These are phyloP conservation scores for Rhopalosiphum maidis DNA, from an alignment of 1,140 invertebrate species.

Conservation along the genomic window DNA sequence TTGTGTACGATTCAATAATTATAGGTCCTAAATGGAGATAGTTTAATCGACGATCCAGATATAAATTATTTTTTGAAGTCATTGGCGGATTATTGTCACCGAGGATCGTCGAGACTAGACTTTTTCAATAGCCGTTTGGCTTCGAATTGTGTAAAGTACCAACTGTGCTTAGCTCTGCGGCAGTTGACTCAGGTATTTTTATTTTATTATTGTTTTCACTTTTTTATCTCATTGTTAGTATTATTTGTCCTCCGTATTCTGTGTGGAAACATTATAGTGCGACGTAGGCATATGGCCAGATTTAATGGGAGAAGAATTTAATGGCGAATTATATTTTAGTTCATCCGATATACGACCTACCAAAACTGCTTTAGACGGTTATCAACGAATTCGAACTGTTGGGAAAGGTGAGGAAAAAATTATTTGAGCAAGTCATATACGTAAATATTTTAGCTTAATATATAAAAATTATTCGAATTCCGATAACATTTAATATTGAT, in stretches of 20 bases:
- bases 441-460: not conserved
- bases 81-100: conserved; percentile 32
- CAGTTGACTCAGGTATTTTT: conserved; percentile 27
- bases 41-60: conserved; percentile 37
- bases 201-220: not conserved
- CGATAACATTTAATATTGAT: not conserved
- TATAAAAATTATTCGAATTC: not conserved
- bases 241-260: not conserved
- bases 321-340: conserved; percentile 52
- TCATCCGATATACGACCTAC: conserved; percentile 17
- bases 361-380: conserved; percentile 62
- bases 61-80: conserved; percentile 42
- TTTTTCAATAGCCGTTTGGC: conserved; percentile 48
- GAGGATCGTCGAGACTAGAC: conserved; percentile 29
- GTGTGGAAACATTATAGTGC: not conserved
- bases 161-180: conserved; percentile 20
- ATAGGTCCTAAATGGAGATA: conserved; percentile 29
- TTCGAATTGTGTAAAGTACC: conserved; percentile 24
- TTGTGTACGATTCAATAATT: not conserved
- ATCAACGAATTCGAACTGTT: conserved; percentile 70
- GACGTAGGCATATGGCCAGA: conserved; percentile 41
- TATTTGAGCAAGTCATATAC: not conserved
- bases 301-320: conserved; percentile 40
- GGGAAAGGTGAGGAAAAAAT: conserved; percentile 64
- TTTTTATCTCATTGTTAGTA: not conserved